Percentiles rank a stretch among this genome's conserved stretches.
Conservation (phyloP, 2,888 invertebrate genomes). For the Pterobdella sp. region DNA sequence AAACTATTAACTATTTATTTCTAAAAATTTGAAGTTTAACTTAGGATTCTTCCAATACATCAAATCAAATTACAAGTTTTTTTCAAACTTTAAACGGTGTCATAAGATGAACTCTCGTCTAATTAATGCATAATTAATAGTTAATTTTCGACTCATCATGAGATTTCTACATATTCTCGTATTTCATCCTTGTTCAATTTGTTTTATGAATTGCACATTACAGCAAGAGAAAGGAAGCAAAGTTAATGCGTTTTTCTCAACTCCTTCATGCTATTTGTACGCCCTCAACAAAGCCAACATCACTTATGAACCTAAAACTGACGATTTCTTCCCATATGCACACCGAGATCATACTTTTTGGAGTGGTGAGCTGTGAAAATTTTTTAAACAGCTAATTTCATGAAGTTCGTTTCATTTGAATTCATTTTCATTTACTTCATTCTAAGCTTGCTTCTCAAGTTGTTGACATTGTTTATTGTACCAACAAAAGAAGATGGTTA, state of each 20-base stretch:
- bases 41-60: too few relatives aligned
- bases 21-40: too few relatives aligned
- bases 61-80: too few relatives aligned
- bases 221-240: conserved; percentile 32
- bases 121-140: not conserved
- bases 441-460: too few relatives aligned
- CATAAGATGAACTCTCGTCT: not conserved
- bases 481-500: too few relatives aligned
- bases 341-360: conserved; percentile 77
- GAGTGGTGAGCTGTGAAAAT: conserved; percentile 55
- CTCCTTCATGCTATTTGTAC: conserved; percentile 55
- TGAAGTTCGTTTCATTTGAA: too few relatives aligned
- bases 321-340: conserved; percentile 57
- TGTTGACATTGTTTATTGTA: too few relatives aligned
- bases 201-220: not conserved
- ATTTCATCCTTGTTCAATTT: not conserved
- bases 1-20: too few relatives aligned
- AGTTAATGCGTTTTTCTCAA: conserved; percentile 60
- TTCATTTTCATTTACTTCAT: too few relatives aligned
- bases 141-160: not conserved
- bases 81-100: too few relatives aligned
- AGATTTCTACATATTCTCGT: not conserved
- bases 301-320: conserved; percentile 57
- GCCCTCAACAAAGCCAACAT: conserved; percentile 58
- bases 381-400: too few relatives aligned